Conservation (phyloP, 1,140 invertebrate species). For the Drosophila willistoni region DNA sequence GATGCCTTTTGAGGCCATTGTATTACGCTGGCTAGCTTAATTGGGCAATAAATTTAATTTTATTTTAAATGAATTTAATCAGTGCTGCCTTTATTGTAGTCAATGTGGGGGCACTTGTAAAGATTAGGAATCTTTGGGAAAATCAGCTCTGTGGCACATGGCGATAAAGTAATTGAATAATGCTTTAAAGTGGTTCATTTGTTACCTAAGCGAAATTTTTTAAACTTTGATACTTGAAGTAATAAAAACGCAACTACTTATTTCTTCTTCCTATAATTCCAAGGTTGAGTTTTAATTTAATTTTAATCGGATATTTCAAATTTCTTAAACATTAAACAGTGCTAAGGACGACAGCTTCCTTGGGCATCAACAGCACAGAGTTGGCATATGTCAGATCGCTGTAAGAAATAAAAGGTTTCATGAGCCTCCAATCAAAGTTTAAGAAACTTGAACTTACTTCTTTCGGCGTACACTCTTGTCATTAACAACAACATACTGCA, state of each 20-base stretch:
- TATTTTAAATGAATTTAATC: constrained; percentile 26
- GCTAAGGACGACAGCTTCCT: constrained; percentile 71
- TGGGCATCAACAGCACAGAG: constrained; percentile 70
- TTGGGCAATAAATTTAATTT: constrained; percentile 4
- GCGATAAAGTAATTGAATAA: background rate
- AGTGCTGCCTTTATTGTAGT: background rate
- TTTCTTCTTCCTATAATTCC: background rate
- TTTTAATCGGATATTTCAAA: constrained; percentile 26
- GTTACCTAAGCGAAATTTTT: background rate
- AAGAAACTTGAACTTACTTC: constrained; percentile 51
- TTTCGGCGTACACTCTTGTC: constrained; percentile 69
- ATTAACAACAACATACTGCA: constrained; percentile 69
- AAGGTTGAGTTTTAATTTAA: background rate
- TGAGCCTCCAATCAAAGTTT: background rate
- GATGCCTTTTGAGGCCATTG: constrained; percentile 75
- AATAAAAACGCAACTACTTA: background rate
- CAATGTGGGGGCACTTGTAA: constrained; percentile 40
- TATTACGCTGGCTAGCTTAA: constrained; percentile 69
- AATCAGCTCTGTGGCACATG: constrained; percentile 38
- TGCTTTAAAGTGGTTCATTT: constrained; percentile 14
- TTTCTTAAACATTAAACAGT: constrained; percentile 47
- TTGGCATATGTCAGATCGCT: constrained; percentile 67
- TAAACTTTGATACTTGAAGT: background rate
- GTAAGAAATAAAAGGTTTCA: background rate
- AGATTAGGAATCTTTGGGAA: constrained; percentile 33